These are phyloP conservation scores for Parazoanthus swiftii DNA, from an alignment of 92 coral and sea anemone species.

Conservation along the genomic window DNA sequence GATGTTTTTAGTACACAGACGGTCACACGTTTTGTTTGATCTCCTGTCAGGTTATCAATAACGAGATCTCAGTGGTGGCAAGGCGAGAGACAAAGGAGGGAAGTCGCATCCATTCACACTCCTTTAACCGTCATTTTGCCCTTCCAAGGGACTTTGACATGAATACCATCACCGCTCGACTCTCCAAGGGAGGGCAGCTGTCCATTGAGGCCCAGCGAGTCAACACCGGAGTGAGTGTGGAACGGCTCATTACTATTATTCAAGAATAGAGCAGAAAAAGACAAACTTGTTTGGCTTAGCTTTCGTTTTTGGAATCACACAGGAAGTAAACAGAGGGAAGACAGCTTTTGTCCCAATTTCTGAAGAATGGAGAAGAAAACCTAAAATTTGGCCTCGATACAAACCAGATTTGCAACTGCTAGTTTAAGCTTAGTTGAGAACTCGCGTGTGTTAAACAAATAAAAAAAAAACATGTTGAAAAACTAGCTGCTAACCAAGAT, in stretches of 20 bases:
- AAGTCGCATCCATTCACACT: conserved; percentile 77
- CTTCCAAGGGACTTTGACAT: conserved; percentile 91
- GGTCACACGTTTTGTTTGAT: neutral
- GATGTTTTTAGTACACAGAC: too few species aligned
- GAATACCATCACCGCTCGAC: conserved; percentile 70
- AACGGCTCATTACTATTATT: conserved; percentile 32
- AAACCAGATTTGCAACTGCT: too few species aligned
- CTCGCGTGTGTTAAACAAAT: too few species aligned
- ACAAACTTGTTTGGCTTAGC: too few species aligned
- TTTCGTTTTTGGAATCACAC: too few species aligned
- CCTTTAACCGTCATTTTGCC: conserved; percentile 85
- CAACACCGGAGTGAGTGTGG: conserved; percentile 59
- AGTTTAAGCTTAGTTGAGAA: too few species aligned
- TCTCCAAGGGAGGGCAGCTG: conserved; percentile 81
- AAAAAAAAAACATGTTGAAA: too few species aligned
- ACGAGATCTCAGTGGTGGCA: conserved; percentile 84
- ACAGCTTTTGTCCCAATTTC: too few species aligned
- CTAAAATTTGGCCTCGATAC: too few species aligned
- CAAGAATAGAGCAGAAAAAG: conserved; percentile 13
- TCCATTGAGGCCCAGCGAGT: conserved; percentile 81
- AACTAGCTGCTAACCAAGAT: too few species aligned
- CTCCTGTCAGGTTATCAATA: conserved; percentile 59
- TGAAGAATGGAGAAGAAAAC: too few species aligned
- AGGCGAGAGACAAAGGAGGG: conserved; percentile 76
- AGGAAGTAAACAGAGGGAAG: neutral